Evolutionary conservation across 35 echinoderm and acorn worm species (phyloP).

Genomic region (Amphiura filiformis): DNA sequence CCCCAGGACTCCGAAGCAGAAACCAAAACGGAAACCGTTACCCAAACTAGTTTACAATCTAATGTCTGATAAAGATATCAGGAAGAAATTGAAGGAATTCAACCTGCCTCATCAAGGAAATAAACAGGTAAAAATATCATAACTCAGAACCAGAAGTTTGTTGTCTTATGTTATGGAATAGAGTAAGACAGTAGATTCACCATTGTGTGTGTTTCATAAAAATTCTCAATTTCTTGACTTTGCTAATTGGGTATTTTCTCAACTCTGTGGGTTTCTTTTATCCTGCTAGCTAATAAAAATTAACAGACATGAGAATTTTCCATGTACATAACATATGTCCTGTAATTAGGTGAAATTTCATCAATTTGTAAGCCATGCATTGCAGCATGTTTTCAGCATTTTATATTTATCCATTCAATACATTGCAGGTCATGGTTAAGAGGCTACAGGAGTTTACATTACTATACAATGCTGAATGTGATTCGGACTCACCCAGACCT

Average conservation of each 20-base stretch:
- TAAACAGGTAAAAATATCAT: conserved; percentile 49
- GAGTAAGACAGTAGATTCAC: no score
- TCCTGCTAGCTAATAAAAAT: no score
- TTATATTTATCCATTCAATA: not conserved
- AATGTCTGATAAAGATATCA: conserved; percentile 89
- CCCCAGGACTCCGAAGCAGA: conserved; percentile 23
- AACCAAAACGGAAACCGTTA: conserved; percentile 53
- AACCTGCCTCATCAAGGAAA: conserved; percentile 70
- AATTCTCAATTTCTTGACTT: not conserved
- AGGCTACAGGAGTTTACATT: conserved; percentile 80
- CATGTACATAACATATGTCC: no score
- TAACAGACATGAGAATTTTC: no score
- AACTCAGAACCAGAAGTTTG: not conserved
- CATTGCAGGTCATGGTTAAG: conserved; percentile 59
- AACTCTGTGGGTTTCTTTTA: not conserved
- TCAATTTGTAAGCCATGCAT: no score
- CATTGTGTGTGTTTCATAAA: not conserved
- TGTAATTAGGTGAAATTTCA: no score
- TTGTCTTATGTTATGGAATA: not conserved
- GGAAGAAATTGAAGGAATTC: conserved; percentile 92
- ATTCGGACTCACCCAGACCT: conserved; percentile 60
- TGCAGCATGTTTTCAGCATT: no score
- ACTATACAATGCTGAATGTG: conserved; percentile 96
- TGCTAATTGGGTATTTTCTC: not conserved
- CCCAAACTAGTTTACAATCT: conserved; percentile 79